Conservation (phyloP, 2,888 invertebrate genomes). For the Erpobdella octoculata region DNA sequence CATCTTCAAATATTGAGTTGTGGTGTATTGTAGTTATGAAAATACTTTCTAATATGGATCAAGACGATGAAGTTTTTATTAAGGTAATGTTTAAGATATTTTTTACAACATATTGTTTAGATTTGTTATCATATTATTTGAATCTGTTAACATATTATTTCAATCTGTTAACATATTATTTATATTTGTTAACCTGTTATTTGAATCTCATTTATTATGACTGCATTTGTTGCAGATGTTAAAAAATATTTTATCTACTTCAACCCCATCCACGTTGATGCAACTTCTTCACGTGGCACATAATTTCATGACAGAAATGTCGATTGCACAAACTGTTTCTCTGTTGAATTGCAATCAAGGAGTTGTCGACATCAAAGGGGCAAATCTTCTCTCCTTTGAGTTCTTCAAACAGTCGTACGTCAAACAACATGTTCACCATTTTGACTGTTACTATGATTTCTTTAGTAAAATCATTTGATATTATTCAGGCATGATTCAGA, state of each 20-base stretch:
- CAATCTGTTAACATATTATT: neutral
- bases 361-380: slow-evolving; percentile 11
- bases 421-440: no score
- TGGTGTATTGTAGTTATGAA: neutral
- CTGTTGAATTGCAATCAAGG: neutral
- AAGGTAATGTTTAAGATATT: neutral
- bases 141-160: neutral
- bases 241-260: neutral
- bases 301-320: neutral
- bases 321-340: no score
- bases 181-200: neutral
- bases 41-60: neutral
- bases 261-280: neutral
- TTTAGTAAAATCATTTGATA: neutral
- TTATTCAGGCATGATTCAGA: neutral
- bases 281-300: neutral
- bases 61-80: neutral
- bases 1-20: neutral
- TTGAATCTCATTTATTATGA: no score
- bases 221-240: neutral
- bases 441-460: no score
- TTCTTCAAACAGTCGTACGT: neutral
- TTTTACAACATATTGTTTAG: neutral
- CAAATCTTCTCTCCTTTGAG: neutral
- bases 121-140: neutral